phyloP scores from a whole-genome alignment of 30 jellyfish, hydroid and myxozoan genomes.

The Haliclystus octoradiatus region DNA sequence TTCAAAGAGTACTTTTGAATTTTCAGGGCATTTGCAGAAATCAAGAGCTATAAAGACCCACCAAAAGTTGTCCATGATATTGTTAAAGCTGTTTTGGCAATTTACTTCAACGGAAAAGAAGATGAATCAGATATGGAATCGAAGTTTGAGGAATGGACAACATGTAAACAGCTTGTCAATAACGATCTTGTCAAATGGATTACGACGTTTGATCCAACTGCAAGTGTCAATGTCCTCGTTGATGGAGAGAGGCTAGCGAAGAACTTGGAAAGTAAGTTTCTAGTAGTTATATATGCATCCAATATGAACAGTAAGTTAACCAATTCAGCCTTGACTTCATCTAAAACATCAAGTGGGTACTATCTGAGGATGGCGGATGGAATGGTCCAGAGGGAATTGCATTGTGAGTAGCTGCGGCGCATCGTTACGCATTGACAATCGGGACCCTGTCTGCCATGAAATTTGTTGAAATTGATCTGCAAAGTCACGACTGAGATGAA shows the following conservation, averaged over 20 bases:
- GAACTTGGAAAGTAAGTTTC: slow-evolving; percentile 37
- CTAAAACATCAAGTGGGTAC: too few relatives aligned
- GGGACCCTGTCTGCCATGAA: too few relatives aligned
- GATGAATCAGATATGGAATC: slow-evolving; percentile 28
- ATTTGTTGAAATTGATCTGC: too few relatives aligned
- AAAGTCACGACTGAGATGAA: too few relatives aligned
- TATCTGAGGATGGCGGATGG: too few relatives aligned
- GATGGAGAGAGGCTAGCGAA: slow-evolving; percentile 61
- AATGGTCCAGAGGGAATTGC: too few relatives aligned
- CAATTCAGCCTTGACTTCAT: too few relatives aligned
- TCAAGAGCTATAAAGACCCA: slow-evolving; percentile 77
- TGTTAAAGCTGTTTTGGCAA: slow-evolving; percentile 66
- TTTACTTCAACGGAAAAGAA: slow-evolving; percentile 49
- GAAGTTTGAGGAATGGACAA: slow-evolving; percentile 70
- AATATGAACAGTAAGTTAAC: too few relatives aligned
- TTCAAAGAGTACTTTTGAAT: too few relatives aligned
- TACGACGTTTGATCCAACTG: slow-evolving; percentile 78
- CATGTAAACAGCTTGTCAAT: slow-evolving; percentile 57
- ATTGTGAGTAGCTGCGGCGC: too few relatives aligned
- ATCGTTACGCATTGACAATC: too few relatives aligned
- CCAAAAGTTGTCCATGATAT: slow-evolving; percentile 86
- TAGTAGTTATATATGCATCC: too few relatives aligned
- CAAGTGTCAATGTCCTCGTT: slow-evolving; percentile 26
- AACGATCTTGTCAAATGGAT: slow-evolving; percentile 72
- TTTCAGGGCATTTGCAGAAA: slow-evolving; percentile 80